Base-by-base conservation (phyloP, 2,113 vertebrate genomes). In the Hippocampus barbouri region DNA sequence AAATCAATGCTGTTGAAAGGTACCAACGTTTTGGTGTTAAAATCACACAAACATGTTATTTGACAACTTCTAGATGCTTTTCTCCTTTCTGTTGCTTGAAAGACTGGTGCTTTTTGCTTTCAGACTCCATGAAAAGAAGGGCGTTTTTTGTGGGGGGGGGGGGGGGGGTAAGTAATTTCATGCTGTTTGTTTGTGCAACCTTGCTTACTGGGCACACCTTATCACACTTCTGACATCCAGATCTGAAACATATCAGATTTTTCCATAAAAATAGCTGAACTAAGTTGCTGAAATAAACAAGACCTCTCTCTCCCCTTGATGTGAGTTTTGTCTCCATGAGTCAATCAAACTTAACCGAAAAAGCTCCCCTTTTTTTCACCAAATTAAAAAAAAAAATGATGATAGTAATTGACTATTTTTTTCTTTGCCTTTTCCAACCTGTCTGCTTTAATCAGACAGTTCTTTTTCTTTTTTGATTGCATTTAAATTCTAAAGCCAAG, bases 161-260 rank as follows among this genome's bases (percentile, higher is more conserved):
- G 25, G 25, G 25, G 25, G 25, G 25, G 1, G 1, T 25, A 25
- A 25, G 59, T 63, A 63, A 63, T 61, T 62, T 59, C 76, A 3
- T 79, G 64, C 71, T 87, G 87, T 87, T 87, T 89, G 83, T 86
- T 87, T 86, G 74, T 38, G 57, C 73, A 53, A 75, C 75, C 73
- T 79, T 80, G 69, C 72, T 65, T 82, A 85, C 85, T 68, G 73
- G 68, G 76, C 12, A 18, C 38, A 30, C 62, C 69, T 86, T 86
- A 85, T 87, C 87, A 71, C 66, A 0, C 69, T 75, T 68, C 51
- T 77, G 78, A 81, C 81, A 51, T 81, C 67, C 77, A 81, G 76
- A 85, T 85, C 81, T 84, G 77, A 74, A 76, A 80, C 60, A 71
- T 74, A 87, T 87, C 87, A 85, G 77, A 65, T 73, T 64, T 15